Conservation (phyloP, 2,888 invertebrate species). For the Cryptocheilus praepositus region DNA sequence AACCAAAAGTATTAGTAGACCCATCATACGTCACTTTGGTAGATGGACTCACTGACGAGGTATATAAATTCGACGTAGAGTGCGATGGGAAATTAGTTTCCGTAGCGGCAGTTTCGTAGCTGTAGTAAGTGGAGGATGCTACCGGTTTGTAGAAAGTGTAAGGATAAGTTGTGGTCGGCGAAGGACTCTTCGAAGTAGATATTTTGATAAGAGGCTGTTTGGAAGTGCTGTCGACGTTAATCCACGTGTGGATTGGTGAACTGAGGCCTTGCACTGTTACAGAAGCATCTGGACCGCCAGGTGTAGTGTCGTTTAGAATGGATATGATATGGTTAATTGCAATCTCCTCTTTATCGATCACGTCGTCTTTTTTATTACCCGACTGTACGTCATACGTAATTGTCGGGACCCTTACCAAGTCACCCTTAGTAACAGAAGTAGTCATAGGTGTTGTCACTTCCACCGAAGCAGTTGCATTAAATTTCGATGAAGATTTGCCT, state of each 20-base stretch:
- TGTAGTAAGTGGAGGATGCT: slow-evolving; percentile 65
- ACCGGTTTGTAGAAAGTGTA: slow-evolving; percentile 65
- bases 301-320: slow-evolving; percentile 72
- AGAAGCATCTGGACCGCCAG: slow-evolving; percentile 52
- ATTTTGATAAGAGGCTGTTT: slow-evolving; percentile 65
- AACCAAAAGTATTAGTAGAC: slow-evolving; percentile 45
- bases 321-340: slow-evolving; percentile 76
- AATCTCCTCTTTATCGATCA: slow-evolving; percentile 69
- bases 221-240: slow-evolving; percentile 66
- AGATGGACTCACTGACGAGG: slow-evolving; percentile 43
- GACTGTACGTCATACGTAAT: slow-evolving; percentile 66
- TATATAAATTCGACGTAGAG: slow-evolving; percentile 37
- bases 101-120: slow-evolving; percentile 59
- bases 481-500: slow-evolving; percentile 23
- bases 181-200: slow-evolving; percentile 34
- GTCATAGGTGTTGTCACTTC: slow-evolving; percentile 64
- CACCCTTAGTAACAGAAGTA: slow-evolving; percentile 53
- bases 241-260: slow-evolving; percentile 66
- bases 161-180: slow-evolving; percentile 54
- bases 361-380: slow-evolving; percentile 68
- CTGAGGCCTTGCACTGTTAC: slow-evolving; percentile 52
- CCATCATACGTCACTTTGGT: slow-evolving; percentile 62
- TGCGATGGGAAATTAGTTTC: slow-evolving; percentile 38
- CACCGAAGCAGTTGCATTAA: slow-evolving; percentile 39
- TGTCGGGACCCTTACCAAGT: slow-evolving; percentile 72